Base-by-base conservation (phyloP, 2,888 invertebrate genomes). In the Sinodicranocentrus sp. region DNA sequence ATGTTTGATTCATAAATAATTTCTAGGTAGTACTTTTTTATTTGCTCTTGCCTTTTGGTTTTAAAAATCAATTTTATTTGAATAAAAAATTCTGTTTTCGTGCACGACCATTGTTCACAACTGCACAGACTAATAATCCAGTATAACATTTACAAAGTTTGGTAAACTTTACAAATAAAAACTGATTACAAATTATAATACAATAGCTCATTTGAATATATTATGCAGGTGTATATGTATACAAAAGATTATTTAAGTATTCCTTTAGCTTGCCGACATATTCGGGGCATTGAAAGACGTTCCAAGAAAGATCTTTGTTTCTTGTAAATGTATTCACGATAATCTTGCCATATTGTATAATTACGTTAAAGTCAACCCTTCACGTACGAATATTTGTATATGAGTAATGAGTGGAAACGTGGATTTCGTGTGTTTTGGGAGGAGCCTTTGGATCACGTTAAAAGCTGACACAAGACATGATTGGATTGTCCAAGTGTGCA, bases 401-500 rank as follows among this genome's bases (percentile, higher is more conserved):
- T 33, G 33, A 33, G 10, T 33, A 33, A 33, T 33, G 33, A 33
- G 17, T 15, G 3, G 33, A n/a, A 33, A 1, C 23, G 33, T 39
- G 19, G 8, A 10, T 15, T 68, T 39, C 70, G 44, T 78, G 68
- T 70, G 39, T 44, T 48, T 71, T 71, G 71, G 79, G 79, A 79
- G 79, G 79, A 79, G 79, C 23, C 54, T 33, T 63, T 61, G 59
- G 48, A n/a, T 33, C 61, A 25, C 70, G 57, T 25, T 67, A 52
- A 78, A 54, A 63, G 57, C 59, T 26, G 23, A 17, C 54, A 71
- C 17, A 52, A 70, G 43, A 63, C 63, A 33, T 63, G 79, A 79
- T 79, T 79, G 79, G 79, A 63, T 79, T 79, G 19, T 67, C 19
- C 26, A 63, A 59, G 71, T 79, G 71, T 79, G 79, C 79, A 63